Evolutionary conservation across 2,797 vertebrate genomes (phyloP).

Genomic region (Semotilus atromaculatus): DNA sequence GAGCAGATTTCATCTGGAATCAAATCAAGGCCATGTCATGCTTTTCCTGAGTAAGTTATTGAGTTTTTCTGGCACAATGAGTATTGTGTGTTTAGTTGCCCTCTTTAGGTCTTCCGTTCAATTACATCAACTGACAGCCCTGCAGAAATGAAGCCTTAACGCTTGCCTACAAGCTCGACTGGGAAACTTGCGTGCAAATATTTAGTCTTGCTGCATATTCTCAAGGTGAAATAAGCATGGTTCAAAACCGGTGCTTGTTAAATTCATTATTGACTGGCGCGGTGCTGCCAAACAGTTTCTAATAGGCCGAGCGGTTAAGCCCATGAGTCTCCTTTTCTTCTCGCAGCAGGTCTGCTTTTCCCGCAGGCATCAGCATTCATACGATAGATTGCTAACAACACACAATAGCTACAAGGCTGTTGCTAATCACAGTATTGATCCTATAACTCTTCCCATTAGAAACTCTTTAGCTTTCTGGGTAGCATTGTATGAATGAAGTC

Average conservation of each 20-base stretch:
- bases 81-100: background rate
- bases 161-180: too few relatives aligned
- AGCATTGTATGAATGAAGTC: slow-evolving; percentile 78
- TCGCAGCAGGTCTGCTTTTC: slow-evolving; percentile 43
- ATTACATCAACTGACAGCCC: background rate
- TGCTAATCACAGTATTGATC: slow-evolving; percentile 85
- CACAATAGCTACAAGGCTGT: slow-evolving; percentile 79
- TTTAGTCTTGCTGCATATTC: slow-evolving; percentile 22
- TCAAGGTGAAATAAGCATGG: background rate
- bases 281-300: slow-evolving; percentile 14
- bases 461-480: slow-evolving; percentile 77
- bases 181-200: background rate
- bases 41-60: slow-evolving; percentile 8
- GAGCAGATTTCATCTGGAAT: slow-evolving; percentile 17
- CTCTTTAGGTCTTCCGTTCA: background rate
- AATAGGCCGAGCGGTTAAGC: slow-evolving; percentile 33
- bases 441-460: slow-evolving; percentile 78
- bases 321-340: slow-evolving; percentile 52
- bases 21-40: background rate
- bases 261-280: slow-evolving; percentile 40
- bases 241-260: slow-evolving; percentile 12
- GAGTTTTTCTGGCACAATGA: background rate
- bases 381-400: slow-evolving; percentile 77
- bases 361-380: slow-evolving; percentile 70
- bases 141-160: background rate